Conservation (phyloP, 1,140 invertebrate species). For the Frieseomelitta varia region DNA sequence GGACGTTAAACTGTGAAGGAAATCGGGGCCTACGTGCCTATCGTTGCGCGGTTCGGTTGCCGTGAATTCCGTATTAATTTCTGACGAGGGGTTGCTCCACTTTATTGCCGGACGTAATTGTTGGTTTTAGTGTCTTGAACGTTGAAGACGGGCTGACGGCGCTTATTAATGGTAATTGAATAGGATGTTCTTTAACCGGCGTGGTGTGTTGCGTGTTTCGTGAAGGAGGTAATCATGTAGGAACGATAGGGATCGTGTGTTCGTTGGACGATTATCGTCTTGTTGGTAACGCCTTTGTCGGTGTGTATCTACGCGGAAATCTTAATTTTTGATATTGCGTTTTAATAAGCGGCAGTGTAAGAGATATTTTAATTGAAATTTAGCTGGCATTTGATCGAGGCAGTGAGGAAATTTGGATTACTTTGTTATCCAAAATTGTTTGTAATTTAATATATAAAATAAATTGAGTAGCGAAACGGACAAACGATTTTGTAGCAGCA, state of each 20-base stretch:
- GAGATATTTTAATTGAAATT: not conserved
- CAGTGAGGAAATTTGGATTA: not conserved
- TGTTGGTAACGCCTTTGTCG: not conserved
- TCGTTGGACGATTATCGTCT: not conserved
- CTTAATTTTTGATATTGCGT: not conserved
- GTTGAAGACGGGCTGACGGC: not conserved
- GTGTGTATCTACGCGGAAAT: not conserved
- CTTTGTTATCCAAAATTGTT: too few relatives aligned
- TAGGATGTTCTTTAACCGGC: constrained; percentile 18
- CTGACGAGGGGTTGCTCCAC: constrained; percentile 18
- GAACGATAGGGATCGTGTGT: not conserved
- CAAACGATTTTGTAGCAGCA: too few relatives aligned
- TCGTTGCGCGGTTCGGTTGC: constrained; percentile 31
- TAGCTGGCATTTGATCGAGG: not conserved
- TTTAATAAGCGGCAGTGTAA: not conserved
- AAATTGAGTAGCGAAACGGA: not conserved
- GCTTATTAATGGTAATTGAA: constrained; percentile 33
- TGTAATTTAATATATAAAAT: too few relatives aligned
- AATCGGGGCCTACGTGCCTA: constrained; percentile 64
- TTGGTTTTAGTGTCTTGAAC: constrained; percentile 34
- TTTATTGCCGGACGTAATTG: constrained; percentile 40
- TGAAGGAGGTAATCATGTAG: not conserved
- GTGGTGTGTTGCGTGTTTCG: not conserved
- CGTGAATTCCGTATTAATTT: constrained; percentile 25
- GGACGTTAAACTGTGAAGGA: constrained; percentile 74